Conservation (phyloP, 2,113 vertebrate species). For the Pantherophis guttatus region DNA sequence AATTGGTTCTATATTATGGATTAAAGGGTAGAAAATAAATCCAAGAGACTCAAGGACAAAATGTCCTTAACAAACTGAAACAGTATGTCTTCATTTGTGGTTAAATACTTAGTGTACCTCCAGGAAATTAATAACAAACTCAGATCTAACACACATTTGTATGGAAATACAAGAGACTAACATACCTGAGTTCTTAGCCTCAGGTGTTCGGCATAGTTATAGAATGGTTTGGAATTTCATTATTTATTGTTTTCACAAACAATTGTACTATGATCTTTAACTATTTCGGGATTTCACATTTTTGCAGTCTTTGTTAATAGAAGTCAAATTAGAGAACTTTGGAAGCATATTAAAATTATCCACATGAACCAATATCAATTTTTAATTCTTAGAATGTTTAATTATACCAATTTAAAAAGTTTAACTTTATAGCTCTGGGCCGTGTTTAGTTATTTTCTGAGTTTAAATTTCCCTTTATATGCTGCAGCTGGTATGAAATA, state of each 20-base stretch:
- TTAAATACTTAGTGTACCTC: background rate
- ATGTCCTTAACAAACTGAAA: constrained; percentile 17
- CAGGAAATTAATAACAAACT: background rate
- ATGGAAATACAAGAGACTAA: constrained; percentile 3
- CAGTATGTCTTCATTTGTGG: constrained; percentile 2
- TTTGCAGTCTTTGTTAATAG: background rate
- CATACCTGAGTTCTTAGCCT: background rate
- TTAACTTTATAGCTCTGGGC: background rate
- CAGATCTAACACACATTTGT: constrained; percentile 1
- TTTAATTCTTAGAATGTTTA: background rate
- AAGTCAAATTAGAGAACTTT: background rate
- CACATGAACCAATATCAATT: background rate
- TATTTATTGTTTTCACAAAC: background rate
- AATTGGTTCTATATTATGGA: background rate
- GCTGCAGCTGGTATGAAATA: background rate
- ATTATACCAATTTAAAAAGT: background rate
- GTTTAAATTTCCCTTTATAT: background rate
- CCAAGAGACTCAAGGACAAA: constrained; percentile 14
- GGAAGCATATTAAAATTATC: background rate
- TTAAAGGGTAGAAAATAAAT: background rate
- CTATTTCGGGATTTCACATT: background rate
- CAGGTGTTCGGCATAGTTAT: background rate
- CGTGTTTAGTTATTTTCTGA: background rate
- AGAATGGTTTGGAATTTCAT: background rate
- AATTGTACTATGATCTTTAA: background rate